Percentiles rank a stretch among this genome's conserved stretches.
Evolutionary conservation across 2,797 vertebrate species (phyloP).

Genomic region (Monodelphis domestica): DNA sequence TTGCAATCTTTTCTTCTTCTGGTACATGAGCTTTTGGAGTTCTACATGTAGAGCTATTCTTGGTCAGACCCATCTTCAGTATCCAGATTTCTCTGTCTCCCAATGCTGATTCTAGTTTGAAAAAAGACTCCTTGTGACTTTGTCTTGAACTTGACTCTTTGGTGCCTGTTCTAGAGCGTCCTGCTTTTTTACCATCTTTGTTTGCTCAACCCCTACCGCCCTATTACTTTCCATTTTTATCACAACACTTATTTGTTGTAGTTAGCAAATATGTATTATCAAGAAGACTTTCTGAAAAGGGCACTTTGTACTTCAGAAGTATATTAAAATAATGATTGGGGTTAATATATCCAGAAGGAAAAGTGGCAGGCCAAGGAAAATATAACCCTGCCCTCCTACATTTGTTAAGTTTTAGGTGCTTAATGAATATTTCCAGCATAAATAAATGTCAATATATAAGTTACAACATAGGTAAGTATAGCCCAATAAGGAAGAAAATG

Average conservation of each 20-base stretch:
- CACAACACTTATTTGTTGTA: neutral
- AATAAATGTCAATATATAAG: neutral
- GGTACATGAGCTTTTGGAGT: neutral
- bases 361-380: neutral
- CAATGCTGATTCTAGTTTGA: neutral
- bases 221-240: neutral
- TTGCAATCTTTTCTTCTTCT: neutral
- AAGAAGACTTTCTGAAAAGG: neutral
- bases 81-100: neutral
- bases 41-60: neutral
- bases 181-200: too few relatives aligned
- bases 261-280: neutral
- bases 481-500: slow-evolving; percentile 22
- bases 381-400: neutral
- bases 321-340: slow-evolving; percentile 11
- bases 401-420: slow-evolving; percentile 23
- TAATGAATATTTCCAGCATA: slow-evolving; percentile 20
- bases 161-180: neutral
- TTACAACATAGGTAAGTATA: neutral
- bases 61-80: neutral
- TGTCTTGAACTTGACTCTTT: neutral
- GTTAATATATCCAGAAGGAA: slow-evolving; percentile 4
- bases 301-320: neutral
- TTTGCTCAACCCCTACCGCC: too few relatives aligned
- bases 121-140: neutral